Evolutionary conservation across 2,888 invertebrate species (phyloP).

Genomic region (Orgyia antiqua): DNA sequence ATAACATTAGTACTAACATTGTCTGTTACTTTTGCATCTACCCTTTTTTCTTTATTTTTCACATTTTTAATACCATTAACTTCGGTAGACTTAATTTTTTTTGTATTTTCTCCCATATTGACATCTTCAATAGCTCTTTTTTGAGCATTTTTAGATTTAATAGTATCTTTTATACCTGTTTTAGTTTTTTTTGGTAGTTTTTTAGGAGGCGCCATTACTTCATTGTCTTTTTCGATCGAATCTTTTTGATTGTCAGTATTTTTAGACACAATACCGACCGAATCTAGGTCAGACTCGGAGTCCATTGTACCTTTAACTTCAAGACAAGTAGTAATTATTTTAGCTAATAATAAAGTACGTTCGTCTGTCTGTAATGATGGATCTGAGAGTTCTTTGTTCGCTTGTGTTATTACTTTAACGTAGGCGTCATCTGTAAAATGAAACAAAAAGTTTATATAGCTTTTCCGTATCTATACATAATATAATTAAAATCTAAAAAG

Average conservation of each 20-base stretch:
- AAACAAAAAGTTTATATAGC: background rate
- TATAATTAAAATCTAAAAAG: background rate
- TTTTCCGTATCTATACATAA: background rate
- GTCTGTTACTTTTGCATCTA: slow-evolving; percentile 1
- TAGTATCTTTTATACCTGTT: slow-evolving; percentile 26
- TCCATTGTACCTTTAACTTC: slow-evolving; percentile 39
- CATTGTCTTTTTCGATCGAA: background rate
- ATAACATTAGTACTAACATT: too few relatives aligned
- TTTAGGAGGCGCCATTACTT: slow-evolving; percentile 31
- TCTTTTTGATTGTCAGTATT: slow-evolving; percentile 21
- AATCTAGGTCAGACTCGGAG: slow-evolving; percentile 30
- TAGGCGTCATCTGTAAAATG: slow-evolving; percentile 49
- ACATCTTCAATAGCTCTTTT: slow-evolving; percentile 11
- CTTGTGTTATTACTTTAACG: slow-evolving; percentile 45
- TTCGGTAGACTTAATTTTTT: slow-evolving; percentile 4
- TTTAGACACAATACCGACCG: slow-evolving; percentile 7
- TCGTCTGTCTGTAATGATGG: slow-evolving; percentile 51
- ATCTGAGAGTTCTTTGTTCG: slow-evolving; percentile 46
- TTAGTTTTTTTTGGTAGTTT: slow-evolving; percentile 49
- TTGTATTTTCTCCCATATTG: slow-evolving; percentile 6
- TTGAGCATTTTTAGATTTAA: slow-evolving; percentile 11
- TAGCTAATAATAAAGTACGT: slow-evolving; percentile 45
- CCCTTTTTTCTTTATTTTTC: slow-evolving; percentile 4
- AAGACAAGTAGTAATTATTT: slow-evolving; percentile 53
- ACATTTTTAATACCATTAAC: slow-evolving; percentile 6